Evolutionary conservation across 2,113 vertebrate genomes (phyloP), one percentile per base, ranked within the genome.

Genomic region (Limanda limanda): DNA sequence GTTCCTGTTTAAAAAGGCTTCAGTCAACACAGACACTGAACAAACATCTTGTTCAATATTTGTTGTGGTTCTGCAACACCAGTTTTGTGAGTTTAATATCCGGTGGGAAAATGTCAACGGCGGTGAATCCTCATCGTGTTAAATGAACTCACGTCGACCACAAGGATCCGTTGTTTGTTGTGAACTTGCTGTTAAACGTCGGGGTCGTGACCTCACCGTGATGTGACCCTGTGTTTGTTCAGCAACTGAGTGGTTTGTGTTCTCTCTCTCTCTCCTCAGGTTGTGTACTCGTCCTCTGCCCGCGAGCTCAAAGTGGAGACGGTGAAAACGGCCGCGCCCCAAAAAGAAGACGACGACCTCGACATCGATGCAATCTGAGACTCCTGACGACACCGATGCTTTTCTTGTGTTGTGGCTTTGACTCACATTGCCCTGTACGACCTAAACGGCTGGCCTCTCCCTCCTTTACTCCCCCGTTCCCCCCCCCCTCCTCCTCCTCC

Each of bases 281-380:
- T 99, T 92, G 98, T 99, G 71, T 99, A 99, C 81, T 98, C 97
- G 0, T 91, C 96, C 79, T 96, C 97, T 54, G 97, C 96, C 86
- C 96, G 94, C 37, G 96, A 97, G 92, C 96, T 98, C 73, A 98
- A 96, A 93, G 96, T 99, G 90, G 97, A 99, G 94, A 96, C 96
- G 37, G 95, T 99, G 92, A 97, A 97, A 94, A 92, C 95, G 47
- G 92, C 92, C 79, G 91, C 89, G 60, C 88, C 92, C 11, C 96
- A 86, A 18, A 97, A 98, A 84, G 98, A 98, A 24, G 95, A 95
- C 31, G 97, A 99, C 0, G 98, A 99, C 92, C 97, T 99, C n/a
- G 98, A 99, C 89, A 99, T 98, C 13, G 98, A 99, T 92, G 97
- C 97, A 81, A 99, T 99, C 95, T 99, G 95, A 92, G 47, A 68